Percentiles rank a stretch among this genome's conserved stretches.
Conservation (phyloP, 2,888 invertebrate species). For the Hydropsyche betteni region DNA sequence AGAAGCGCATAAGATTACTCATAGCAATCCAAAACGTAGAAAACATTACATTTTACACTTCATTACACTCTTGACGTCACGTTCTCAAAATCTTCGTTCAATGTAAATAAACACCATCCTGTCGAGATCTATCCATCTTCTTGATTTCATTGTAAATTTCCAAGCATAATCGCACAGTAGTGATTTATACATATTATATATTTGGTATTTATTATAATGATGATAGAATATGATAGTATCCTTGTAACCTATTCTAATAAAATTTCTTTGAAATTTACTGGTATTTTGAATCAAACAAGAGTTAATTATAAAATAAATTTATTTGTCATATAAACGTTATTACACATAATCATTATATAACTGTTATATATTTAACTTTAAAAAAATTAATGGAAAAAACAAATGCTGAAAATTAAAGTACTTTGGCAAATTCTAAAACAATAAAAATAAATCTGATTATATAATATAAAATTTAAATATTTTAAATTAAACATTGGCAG, state of each 20-base stretch:
- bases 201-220: conserved; percentile 42
- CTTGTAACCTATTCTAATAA: conserved; percentile 46
- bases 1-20: conserved; percentile 7
- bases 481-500: no score
- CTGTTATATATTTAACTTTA: neutral
- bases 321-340: conserved; percentile 32
- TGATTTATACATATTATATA: conserved; percentile 43
- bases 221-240: conserved; percentile 42
- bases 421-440: conserved; percentile 22
- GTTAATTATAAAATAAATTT: conserved; percentile 23
- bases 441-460: neutral
- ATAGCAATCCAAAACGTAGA: conserved; percentile 5
- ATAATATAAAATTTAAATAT: neutral
- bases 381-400: conserved; percentile 4
- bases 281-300: neutral
- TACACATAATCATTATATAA: conserved; percentile 15
- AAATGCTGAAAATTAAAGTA: conserved; percentile 8
- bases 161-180: conserved; percentile 45
- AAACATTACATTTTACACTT: neutral
- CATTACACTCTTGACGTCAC: neutral
- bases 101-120: conserved; percentile 31
- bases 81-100: neutral
- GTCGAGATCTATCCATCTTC: conserved; percentile 30
- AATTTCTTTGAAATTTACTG: conserved; percentile 33
- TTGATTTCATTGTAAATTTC: conserved; percentile 37